Percentiles rank a stretch among this genome's conserved stretches.
Conservation (phyloP, 2,113 vertebrate species). For the Sprattus sprattus region DNA sequence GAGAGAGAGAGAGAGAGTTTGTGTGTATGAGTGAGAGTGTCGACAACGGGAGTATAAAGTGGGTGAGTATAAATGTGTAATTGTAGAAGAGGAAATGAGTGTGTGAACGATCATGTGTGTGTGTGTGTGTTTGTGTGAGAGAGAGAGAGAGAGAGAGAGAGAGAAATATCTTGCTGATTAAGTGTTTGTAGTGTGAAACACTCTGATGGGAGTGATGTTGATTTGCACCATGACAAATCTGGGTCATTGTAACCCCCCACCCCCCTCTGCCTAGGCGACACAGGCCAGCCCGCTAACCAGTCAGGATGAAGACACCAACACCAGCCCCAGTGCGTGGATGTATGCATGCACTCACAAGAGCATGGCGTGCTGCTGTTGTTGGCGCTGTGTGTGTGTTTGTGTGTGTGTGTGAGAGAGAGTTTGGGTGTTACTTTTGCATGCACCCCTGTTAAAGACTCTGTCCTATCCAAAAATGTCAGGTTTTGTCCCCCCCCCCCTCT, state of each 20-base stretch:
- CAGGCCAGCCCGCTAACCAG: conserved; percentile 57
- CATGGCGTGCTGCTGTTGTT: conserved; percentile 61
- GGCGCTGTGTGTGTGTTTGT: conserved; percentile 12
- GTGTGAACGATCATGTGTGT: not conserved
- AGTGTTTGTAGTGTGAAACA: conserved; percentile 55
- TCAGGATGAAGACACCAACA: conserved; percentile 65
- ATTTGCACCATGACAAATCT: conserved; percentile 74
- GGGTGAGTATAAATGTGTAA: not conserved
- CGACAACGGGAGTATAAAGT: not conserved
- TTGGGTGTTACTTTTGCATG: not conserved
- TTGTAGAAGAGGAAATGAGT: not conserved
- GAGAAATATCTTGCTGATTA: not conserved
- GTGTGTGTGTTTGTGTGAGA: not conserved
- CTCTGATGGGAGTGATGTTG: conserved; percentile 67
- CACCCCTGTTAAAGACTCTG: not conserved
- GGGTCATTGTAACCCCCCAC: conserved; percentile 73
- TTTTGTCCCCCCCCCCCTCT: not conserved
- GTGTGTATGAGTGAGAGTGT: not conserved
- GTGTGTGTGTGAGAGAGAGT: not conserved
- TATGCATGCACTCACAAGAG: conserved; percentile 63
- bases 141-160: not conserved
- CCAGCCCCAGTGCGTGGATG: conserved; percentile 62
- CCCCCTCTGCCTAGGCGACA: conserved; percentile 64
- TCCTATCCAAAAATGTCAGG: not conserved
- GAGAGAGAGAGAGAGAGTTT: not conserved